Evolutionary conservation across 2,888 invertebrate genomes (phyloP), one percentile per base, ranked within the genome.

Genomic region (Pycnomerus fuliginosus): DNA sequence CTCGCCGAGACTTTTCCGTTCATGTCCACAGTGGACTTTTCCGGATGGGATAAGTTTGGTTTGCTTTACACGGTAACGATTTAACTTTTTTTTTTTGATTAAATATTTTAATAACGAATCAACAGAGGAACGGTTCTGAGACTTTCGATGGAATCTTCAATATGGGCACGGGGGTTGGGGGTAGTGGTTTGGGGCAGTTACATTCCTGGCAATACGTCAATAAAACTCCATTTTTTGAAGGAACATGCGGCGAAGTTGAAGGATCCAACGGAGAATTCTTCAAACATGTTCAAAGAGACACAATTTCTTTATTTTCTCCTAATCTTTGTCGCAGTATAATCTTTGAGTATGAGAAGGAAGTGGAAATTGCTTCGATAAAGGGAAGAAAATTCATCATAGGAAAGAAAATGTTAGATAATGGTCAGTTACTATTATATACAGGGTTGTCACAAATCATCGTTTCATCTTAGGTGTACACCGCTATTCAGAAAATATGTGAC

Each of bases 211-310:
- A 91, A 64, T 75, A 81, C 52, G 66, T 74, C 17, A 79, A 79
- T 15, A 72, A 75, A 1, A 79, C 83, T 0, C 65, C 75, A 51
- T 65, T 75, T 60, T 78, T 71, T 58, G 66, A 65, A 1, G 75
- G 75, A 1, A 66, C 75, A 10, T 86, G 86, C 64, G 80, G 80
- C 25, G 61, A 65, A 60, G 74, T 90, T 0, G 73, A 76, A 42
- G 89, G 89, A 14, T 87, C 88, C 10, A 84, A 84, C 1, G 90
- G 90, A 0, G 90, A 90, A 73, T 84, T 90, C 63, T 84, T 85
- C 67, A 82, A 86, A 0, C 75, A 81, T 58, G 70, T 83, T 50
- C 75, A 73, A 0, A 80, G 79, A 47, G 74, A 78, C 1, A 75
- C 73, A 15, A 73, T 86, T 15, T 74, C 86, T n/a, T 70, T 71